Base-by-base conservation (phyloP, 2,113 vertebrate species). In the Cervus canadensis region DNA sequence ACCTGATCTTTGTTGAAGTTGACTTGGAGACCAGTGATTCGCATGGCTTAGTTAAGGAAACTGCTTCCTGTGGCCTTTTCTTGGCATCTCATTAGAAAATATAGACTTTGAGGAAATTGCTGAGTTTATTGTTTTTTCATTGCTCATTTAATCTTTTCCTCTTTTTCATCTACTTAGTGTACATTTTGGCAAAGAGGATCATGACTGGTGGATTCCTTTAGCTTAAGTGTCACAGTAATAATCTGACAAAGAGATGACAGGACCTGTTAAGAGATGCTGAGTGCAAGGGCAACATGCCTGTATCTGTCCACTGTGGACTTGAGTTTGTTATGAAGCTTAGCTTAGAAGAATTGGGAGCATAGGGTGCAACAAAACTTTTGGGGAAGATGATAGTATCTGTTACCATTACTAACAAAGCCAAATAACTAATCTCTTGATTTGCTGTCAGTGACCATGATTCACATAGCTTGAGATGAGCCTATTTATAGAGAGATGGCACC, bases 371-470 rank as follows among this genome's bases (percentile, higher is more conserved):
- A 92, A 78, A 97, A 48, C 64, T 54, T 97, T 74, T 67, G 21
- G 8, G 3, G 0, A 56, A 94, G 92, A 94, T 93, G 60, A 78
- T 91, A 23, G 13, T 60, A 64, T 92, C 79, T 90, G n/a, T 96
- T 94, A 83, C 48, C 59, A 2, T 82, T 97, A 96, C 85, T 87
- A 95, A 64, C 74, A 93, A 97, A 98, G 28, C 74, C 96, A 95
- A 96, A 88, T 86, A 97, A 97, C 95, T 89, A n/a, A 56, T 94
- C 64, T 94, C 88, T 97, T 97, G 97, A 87, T n/a, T 95, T 98
- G 84, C 95, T 97, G 83, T 98, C 64, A 91, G 94, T 48, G 36
- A 54, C 78, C 40, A 45, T 87, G 92, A 96, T 97, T 95, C 96
- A 56, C 59, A 86, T 87, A 81, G 93, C 91, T 87, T 89, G 83